Base-by-base conservation (phyloP, 2,888 invertebrate genomes). In the Drosophila crucigera region DNA sequence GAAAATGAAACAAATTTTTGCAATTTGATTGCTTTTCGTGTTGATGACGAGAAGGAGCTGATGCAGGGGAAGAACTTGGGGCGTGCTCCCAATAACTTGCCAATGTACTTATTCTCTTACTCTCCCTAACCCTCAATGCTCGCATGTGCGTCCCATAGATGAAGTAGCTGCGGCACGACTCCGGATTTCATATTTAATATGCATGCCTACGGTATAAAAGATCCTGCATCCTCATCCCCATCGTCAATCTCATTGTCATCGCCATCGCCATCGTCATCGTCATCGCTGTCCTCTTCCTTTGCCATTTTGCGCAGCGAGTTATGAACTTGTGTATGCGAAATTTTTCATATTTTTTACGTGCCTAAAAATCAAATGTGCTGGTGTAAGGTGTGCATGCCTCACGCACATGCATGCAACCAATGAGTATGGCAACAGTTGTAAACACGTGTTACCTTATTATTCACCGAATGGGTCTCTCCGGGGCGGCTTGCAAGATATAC, bases 21-120 rank as follows among this genome's bases (percentile, higher is more conserved):
- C 90, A 84, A 87, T 87, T 89, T 87, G 87, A 87, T 87, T 87
- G 87, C 87, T 87, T 89, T 87, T 87, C 85, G 87, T 89, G 83
- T 82, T 80, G 90, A 78, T 88, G 80, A 77, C 43, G n/a, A 70
- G 62, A 4, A 11, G 10, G 30, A 56, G 63, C 28, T 4, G 30
- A 30, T 11, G 30, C 16, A 14, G 68, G 19, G 30, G 14, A 4
- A 22, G 30, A 22, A 6, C 55, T 31, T 28, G 61, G 39, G 41
- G 55, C 41, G 33, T 60, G 50, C 62, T 62, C 41, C 55, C 77
- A 77, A 77, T 77, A 77, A 60, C 61, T 72, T 80, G 78, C 65
- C 80, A 76, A 80, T 80, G 76, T 80, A 68, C 79, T 75, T 75
- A 68, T 71, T 55, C 50, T 63, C 37, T 9, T n/a, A 14, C 54